Evolutionary conservation across 2,888 invertebrate genomes (phyloP), one percentile per base, ranked within the genome.

Genomic region (Alloscopus bannaensis): DNA sequence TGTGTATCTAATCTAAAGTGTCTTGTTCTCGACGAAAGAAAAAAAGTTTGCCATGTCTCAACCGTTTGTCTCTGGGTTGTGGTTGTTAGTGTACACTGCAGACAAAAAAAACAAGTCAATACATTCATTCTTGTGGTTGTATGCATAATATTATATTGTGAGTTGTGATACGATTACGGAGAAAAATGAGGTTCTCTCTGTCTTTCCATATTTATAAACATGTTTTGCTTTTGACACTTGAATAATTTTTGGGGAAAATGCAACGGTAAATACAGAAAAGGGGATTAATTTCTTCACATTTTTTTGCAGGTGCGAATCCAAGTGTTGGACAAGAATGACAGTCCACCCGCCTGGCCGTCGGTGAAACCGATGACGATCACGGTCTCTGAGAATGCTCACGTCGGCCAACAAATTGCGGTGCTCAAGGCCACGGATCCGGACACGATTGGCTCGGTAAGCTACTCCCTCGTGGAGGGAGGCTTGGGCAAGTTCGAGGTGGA

Each of bases 321-420:
- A 73, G 76, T 85, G 36, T 88, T 94, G 88, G 98, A 98, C 90
- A 94, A 94, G 89, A 98, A 98, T 89, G 98, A 98, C 90, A 96
- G 95, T 87, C 96, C 97, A n/a, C 98, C 98, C 2, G 92, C 97
- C 2, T 92, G 93, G 70, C 95, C 96, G 90, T 92, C 92, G 86
- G 92, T 93, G 82, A 91, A 93, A 40, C 93, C 93, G 18, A 89
- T 93, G 86, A 91, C 91, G 64, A 94, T 93, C 88, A 90, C 92
- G 72, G 93, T 96, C 0, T 95, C 95, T 1, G 96, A 97, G 88
- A 96, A 96, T 88, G 90, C 95, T 79, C 93, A 94, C 42, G 93
- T 94, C 1, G 95, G 95, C 6, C 93, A 94, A 87, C 89, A 92
- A 42, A 93, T 97, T 80, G 93, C 94, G 11, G 92, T 92, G 11